Evolutionary conservation across 2,888 invertebrate genomes (phyloP), one percentile per base, ranked within the genome.

Genomic region (Timandra comae): DNA sequence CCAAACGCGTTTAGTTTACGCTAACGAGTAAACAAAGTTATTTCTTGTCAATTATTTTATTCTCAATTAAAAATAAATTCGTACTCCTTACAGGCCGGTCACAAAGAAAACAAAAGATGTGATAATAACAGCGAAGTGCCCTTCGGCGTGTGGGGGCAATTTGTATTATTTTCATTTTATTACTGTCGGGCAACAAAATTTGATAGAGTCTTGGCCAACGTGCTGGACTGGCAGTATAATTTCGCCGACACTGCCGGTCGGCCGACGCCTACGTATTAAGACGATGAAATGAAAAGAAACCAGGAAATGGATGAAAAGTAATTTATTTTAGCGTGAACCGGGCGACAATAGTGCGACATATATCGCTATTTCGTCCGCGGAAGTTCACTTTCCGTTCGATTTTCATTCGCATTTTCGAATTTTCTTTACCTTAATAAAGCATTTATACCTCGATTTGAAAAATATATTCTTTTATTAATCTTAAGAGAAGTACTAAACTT

Each of bases 101-200:
- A 16, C 16, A 16, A 16, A 32, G 35, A 27, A 63, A 66, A 72
- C 70, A 71, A 69, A 67, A 69, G 53, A 52, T 39, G 50, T 61
- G 61, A 66, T 73, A 74, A 69, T 76, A 73, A 64, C 59, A 61
- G 16, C 16, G 16, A 16, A 16, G 16, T 16, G 16, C 16, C 16
- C 16, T 16, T 16, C 49, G 58, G 58, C 52, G 55, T 56, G 53
- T 48, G 56, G 52, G 64, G 63, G 57, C 59, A 59, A 53, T 68
- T 54, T 62, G 64, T 71, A 74, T 76, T 74, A 74, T 78, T 77
- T 78, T 71, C 69, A 50, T 78, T 78, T 78, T 78, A 79, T 77
- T 76, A 71, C 70, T 63, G 57, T 52, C 63, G 63, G 61, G 57
- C 63, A 70, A 62, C n/a, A n/a, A 68, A 72, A 68, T 74, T 77